A percentile compares a stretch with the other conserved stretches of the same genome.
Evolutionary conservation across 2,888 invertebrate genomes (phyloP).

Genomic region (Agrochola macilenta): DNA sequence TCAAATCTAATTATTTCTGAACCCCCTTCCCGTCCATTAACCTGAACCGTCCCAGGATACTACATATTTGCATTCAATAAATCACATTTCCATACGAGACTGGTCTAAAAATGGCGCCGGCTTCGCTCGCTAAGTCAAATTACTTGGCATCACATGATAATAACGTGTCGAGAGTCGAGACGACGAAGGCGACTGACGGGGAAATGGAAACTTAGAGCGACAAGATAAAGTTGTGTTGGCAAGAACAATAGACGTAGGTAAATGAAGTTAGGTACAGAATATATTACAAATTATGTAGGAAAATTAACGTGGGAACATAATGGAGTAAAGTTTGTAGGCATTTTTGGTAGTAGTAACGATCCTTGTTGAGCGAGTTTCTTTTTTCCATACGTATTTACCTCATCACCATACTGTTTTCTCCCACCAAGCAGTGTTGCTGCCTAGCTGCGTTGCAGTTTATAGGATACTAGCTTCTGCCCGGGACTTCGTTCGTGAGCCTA

Average conservation of each 20-base stretch:
- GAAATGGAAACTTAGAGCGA: slow-evolving; percentile 28
- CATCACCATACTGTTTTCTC: too few relatives aligned
- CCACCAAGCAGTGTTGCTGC: too few relatives aligned
- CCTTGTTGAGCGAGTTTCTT: neutral
- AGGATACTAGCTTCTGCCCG: too few relatives aligned
- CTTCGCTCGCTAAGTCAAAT: slow-evolving; percentile 34
- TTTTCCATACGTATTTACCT: neutral
- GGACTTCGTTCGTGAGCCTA: too few relatives aligned
- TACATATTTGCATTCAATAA: slow-evolving; percentile 56
- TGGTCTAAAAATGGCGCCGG: slow-evolving; percentile 56
- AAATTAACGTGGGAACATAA: neutral
- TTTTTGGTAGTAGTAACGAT: neutral
- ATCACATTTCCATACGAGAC: slow-evolving; percentile 52
- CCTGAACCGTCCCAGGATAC: slow-evolving; percentile 35
- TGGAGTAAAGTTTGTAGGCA: neutral
- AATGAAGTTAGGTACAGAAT: slow-evolving; percentile 14
- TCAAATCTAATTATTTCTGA: slow-evolving; percentile 16
- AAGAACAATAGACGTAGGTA: slow-evolving; percentile 25
- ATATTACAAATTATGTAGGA: slow-evolving; percentile 8
- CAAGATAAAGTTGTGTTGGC: slow-evolving; percentile 41
- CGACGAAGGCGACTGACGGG: slow-evolving; percentile 17
- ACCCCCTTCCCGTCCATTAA: slow-evolving; percentile 21
- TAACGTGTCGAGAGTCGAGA: slow-evolving; percentile 44
- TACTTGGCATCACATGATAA: slow-evolving; percentile 45
- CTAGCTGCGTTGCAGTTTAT: too few relatives aligned